Evolutionary conservation across 2,113 vertebrate genomes (phyloP).

Genomic region (Arothron firmamentum): DNA sequence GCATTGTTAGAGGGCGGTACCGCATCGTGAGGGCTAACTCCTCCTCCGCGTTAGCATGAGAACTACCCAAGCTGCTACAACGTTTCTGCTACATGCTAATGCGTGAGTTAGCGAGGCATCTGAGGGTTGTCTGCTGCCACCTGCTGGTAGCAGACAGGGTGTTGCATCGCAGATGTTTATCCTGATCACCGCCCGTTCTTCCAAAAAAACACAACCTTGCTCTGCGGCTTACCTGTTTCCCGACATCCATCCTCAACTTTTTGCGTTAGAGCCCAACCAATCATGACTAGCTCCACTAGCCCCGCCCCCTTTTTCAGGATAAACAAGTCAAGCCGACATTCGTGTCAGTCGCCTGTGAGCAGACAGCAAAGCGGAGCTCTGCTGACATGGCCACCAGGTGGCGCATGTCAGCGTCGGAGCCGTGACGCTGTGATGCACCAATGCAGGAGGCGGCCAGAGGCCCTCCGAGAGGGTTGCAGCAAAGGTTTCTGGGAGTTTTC

Average conservation of each 20-base stretch:
- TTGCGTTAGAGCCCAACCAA: not conserved
- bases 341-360: conserved; percentile 24
- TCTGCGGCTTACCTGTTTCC: conserved; percentile 52
- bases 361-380: conserved; percentile 54
- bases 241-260: conserved; percentile 1
- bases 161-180: conserved; percentile 79
- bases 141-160: conserved; percentile 40
- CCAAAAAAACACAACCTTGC: conserved; percentile 5
- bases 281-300: not conserved
- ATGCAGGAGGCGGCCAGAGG: conserved; percentile 61
- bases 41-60: conserved; percentile 49
- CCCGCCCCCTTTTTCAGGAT: conserved; percentile 65
- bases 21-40: conserved; percentile 27
- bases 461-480: conserved; percentile 22
- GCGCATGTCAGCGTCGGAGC: conserved; percentile 56
- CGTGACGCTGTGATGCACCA: conserved; percentile 60
- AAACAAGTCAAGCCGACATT: conserved; percentile 61
- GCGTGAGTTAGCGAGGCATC: conserved; percentile 56
- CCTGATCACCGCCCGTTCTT: conserved; percentile 52
- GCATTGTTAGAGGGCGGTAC: conserved; percentile 69
- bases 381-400: conserved; percentile 56
- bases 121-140: conserved; percentile 38
- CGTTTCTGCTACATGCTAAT: conserved; percentile 42
- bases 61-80: conserved; percentile 67
- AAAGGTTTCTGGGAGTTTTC: conserved; percentile 48